Evolutionary conservation across 2,113 vertebrate species (phyloP).

Genomic region (Phyllopteryx taeniolatus): DNA sequence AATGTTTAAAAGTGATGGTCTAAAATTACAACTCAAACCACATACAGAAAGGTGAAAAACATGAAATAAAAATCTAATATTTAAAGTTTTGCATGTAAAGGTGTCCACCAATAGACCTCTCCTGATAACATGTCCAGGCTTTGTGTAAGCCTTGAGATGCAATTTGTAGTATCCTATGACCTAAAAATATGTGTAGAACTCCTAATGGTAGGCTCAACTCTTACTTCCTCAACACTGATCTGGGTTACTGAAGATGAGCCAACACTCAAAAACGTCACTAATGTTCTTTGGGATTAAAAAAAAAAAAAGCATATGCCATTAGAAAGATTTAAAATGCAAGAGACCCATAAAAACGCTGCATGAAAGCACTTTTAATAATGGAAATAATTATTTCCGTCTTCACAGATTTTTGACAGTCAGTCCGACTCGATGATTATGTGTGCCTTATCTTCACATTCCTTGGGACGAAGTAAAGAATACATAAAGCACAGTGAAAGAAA

Average conservation of each 20-base stretch:
- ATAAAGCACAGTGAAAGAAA: not conserved
- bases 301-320: slow-evolving; percentile 2
- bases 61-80: no score
- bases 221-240: not conserved
- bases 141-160: no score
- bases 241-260: not conserved
- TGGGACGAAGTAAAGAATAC: slow-evolving; percentile 20
- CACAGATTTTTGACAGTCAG: slow-evolving; percentile 3
- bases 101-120: no score
- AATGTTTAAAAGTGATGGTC: no score
- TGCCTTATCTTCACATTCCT: not conserved
- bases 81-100: no score
- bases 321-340: slow-evolving; percentile 1
- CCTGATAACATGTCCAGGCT: no score
- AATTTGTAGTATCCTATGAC: not conserved
- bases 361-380: slow-evolving; percentile 4
- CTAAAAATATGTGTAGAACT: not conserved
- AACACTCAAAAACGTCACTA: not conserved
- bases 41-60: no score
- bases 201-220: not conserved
- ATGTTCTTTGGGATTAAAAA: not conserved
- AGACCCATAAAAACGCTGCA: slow-evolving; percentile 1
- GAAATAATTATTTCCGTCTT: not conserved
- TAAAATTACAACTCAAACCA: no score
- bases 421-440: not conserved